Evolutionary conservation across 2,113 vertebrate species (phyloP).

Genomic region (Fukomys damarensis): DNA sequence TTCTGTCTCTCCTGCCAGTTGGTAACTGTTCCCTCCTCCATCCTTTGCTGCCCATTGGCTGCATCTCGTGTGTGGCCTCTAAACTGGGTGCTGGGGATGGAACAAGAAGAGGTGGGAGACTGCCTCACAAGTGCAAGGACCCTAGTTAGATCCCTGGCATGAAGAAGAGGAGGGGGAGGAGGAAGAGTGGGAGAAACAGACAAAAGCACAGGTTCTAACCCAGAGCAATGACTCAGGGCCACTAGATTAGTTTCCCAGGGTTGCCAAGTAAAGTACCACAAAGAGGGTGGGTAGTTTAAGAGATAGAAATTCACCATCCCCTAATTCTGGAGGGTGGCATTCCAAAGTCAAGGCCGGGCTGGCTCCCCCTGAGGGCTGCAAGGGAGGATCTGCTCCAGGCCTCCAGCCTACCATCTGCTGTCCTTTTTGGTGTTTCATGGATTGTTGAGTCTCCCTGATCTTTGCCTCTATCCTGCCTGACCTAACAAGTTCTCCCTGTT

Average conservation of each 20-base stretch:
- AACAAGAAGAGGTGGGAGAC: neutral
- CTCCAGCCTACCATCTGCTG: neutral
- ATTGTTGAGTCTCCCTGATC: neutral
- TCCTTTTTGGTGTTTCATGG: neutral
- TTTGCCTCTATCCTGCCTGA: neutral
- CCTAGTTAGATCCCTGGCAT: no score
- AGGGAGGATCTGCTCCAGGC: neutral
- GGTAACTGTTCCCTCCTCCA: neutral
- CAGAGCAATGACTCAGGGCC: neutral
- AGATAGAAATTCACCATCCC: neutral
- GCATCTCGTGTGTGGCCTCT: neutral
- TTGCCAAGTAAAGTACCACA: neutral
- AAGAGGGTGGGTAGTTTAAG: neutral
- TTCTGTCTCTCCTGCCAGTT: neutral
- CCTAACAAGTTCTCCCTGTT: neutral
- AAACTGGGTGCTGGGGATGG: no score
- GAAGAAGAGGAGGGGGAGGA: no score
- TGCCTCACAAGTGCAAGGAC: no score
- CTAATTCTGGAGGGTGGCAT: neutral
- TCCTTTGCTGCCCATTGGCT: no score
- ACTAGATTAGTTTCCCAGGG: neutral
- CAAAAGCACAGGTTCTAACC: neutral
- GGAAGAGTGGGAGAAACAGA: neutral
- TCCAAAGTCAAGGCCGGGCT: no score
- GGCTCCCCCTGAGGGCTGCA: neutral